Conservation (phyloP, 2,113 vertebrate species). For the Climacteris rufus region DNA sequence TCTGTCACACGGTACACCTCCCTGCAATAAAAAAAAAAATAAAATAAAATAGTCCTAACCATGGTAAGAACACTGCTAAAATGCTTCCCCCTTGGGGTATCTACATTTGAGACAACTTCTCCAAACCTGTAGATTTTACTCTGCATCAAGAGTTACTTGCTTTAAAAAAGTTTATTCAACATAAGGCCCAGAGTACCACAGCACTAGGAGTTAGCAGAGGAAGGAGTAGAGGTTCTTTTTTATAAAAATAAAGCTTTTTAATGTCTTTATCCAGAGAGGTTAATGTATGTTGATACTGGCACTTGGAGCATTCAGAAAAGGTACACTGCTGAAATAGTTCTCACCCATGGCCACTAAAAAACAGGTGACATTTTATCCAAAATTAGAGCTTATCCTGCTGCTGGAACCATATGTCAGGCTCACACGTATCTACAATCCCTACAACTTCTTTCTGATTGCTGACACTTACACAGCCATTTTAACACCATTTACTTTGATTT, state of each 20-base stretch:
- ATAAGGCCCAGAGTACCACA: background rate
- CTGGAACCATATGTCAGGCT: background rate
- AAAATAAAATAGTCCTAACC: background rate
- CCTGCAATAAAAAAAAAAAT: conserved; percentile 57
- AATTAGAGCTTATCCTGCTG: background rate
- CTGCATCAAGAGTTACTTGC: background rate
- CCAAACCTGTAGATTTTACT: background rate
- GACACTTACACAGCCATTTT: background rate
- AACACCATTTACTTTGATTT: background rate
- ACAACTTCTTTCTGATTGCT: background rate
- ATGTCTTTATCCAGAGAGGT: background rate
- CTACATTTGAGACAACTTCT: background rate
- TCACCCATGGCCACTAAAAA: background rate
- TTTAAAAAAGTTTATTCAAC: background rate
- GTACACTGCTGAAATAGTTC: background rate
- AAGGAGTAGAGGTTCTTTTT: background rate
- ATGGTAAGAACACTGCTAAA: background rate
- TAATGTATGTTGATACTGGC: background rate
- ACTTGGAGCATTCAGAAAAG: background rate
- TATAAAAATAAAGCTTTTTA: background rate
- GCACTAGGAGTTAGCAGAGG: background rate
- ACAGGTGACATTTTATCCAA: background rate
- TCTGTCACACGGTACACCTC: conserved; percentile 89
- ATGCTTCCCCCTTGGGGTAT: background rate
- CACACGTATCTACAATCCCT: background rate